Evolutionary conservation across 2,888 invertebrate genomes (phyloP).

Genomic region (Notocelia uddmanniana): DNA sequence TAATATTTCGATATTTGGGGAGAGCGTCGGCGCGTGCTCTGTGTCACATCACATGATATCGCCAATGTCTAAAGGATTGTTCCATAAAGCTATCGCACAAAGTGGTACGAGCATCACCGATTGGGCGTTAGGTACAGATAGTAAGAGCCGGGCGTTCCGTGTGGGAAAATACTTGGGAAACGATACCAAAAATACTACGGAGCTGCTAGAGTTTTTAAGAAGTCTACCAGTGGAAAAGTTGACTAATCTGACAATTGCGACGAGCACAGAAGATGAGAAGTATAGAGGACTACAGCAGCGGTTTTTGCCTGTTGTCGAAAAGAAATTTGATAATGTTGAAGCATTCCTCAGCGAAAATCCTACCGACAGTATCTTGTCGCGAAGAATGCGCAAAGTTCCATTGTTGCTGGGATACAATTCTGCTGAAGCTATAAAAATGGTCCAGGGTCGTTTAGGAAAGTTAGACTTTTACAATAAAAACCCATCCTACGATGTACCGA

Average conservation of each 20-base stretch:
- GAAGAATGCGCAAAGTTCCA: conserved; percentile 46
- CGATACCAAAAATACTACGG: conserved; percentile 48
- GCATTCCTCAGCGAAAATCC: conserved; percentile 49
- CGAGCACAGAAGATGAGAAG: conserved; percentile 48
- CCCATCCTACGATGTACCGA: conserved; percentile 44
- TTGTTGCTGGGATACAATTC: conserved; percentile 50
- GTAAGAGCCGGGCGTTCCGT: conserved; percentile 48
- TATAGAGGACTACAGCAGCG: conserved; percentile 47
- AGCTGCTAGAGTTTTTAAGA: conserved; percentile 49
- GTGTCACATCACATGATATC: conserved; percentile 59
- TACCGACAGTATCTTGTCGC: conserved; percentile 42
- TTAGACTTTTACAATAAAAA: conserved; percentile 46
- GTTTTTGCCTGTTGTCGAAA: conserved; percentile 52
- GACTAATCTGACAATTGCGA: conserved; percentile 44
- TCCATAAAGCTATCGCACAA: conserved; percentile 55
- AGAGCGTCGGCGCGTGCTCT: conserved; percentile 58
- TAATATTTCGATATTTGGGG: conserved; percentile 57
- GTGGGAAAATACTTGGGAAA: conserved; percentile 52
- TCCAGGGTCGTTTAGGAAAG: conserved; percentile 43
- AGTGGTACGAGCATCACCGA: conserved; percentile 52
- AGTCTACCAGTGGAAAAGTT: conserved; percentile 49
- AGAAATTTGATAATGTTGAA: conserved; percentile 46
- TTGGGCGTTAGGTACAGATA: conserved; percentile 47
- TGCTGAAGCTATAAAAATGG: conserved; percentile 48
- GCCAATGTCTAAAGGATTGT: conserved; percentile 56